phyloP scores from a whole-genome alignment of 2,888 invertebrate genomes.

The Spicauda simplicius region DNA sequence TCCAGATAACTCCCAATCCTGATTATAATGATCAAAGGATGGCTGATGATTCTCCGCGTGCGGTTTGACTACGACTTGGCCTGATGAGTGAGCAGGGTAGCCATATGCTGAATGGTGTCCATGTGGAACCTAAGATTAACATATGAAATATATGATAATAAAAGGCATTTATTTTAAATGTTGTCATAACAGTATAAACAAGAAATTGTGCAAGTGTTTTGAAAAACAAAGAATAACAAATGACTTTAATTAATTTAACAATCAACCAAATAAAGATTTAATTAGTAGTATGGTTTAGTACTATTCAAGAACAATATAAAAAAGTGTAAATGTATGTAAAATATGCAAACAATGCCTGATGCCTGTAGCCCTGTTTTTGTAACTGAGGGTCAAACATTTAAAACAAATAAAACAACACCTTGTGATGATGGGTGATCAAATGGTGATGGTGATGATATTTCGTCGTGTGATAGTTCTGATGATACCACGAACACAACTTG shows the following conservation, averaged over 20 bases:
- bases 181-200: too few species aligned
- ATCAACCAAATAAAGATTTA: too few species aligned
- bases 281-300: too few species aligned
- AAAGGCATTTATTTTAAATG: too few species aligned
- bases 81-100: conserved; percentile 52
- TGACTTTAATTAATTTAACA: too few species aligned
- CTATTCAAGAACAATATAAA: too few species aligned
- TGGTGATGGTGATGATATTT: conserved; percentile 94
- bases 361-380: too few species aligned
- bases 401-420: conserved; percentile 54
- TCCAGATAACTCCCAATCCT: conserved; percentile 86
- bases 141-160: background rate
- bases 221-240: too few species aligned
- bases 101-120: conserved; percentile 56
- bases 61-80: conserved; percentile 62
- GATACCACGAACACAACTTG: conserved; percentile 93
- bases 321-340: too few species aligned
- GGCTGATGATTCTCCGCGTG: conserved; percentile 57
- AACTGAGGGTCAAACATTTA: too few species aligned
- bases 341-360: too few species aligned
- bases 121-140: conserved; percentile 53
- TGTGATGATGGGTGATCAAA: conserved; percentile 90
- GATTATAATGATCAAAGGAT: conserved; percentile 75
- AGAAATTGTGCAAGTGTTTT: too few species aligned
- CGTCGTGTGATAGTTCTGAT: conserved; percentile 88